These are phyloP conservation scores for Heliothis virescens DNA, from an alignment of 1,140 invertebrate species.

Conservation along the genomic window DNA sequence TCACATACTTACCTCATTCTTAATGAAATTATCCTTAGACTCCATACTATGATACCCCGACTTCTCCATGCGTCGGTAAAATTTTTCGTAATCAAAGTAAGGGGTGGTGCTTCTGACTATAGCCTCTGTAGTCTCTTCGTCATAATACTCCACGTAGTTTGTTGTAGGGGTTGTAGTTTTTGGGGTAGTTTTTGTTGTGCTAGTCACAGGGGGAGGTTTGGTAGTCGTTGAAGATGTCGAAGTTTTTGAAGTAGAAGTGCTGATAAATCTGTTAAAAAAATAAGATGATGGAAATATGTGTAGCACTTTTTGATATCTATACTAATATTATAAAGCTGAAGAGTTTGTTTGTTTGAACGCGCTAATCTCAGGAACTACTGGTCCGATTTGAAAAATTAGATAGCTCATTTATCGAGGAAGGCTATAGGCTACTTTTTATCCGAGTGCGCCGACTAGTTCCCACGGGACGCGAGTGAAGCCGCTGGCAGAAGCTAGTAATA, in stretches of 20 bases:
- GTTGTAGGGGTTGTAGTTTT: background rate
- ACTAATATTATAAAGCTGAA: too few species aligned
- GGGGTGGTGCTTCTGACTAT: background rate
- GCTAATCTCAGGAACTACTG: too few species aligned
- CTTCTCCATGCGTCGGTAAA: conserved; percentile 10
- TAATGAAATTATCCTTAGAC: conserved; percentile 55
- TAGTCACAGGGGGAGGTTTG: background rate
- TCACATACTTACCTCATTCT: conserved; percentile 38
- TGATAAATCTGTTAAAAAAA: background rate
- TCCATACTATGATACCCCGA: conserved; percentile 28
- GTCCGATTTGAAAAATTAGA: too few species aligned
- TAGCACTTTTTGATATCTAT: too few species aligned
- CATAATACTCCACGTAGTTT: background rate
- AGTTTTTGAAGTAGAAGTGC: background rate
- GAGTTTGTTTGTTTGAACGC: too few species aligned
- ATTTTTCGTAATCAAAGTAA: background rate
- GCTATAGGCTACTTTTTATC: too few species aligned
- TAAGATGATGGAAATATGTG: background rate
- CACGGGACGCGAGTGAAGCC: too few species aligned
- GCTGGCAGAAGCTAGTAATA: too few species aligned
- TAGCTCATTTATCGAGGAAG: too few species aligned
- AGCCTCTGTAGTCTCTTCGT: background rate
- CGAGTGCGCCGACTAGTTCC: too few species aligned
- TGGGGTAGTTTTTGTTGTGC: background rate
- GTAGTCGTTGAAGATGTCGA: background rate